A percentile compares a stretch with the other conserved stretches of the same genome.
Evolutionary conservation across 2,888 invertebrate species (phyloP).

Genomic region (Pocota personata): DNA sequence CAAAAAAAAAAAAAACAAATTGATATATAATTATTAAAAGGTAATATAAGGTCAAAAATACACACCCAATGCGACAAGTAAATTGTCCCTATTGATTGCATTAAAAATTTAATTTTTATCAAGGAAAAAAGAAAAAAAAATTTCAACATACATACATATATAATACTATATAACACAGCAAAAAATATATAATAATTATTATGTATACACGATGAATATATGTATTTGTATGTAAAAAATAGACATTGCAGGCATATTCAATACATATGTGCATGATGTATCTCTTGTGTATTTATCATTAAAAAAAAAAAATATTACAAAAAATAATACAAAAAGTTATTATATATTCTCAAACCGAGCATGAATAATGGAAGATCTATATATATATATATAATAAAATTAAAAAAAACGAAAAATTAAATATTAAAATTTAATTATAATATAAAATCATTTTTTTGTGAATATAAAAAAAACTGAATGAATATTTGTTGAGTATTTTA

Average conservation of each 20-base stretch:
- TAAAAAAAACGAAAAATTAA: constrained; percentile 49
- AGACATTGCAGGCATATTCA: constrained; percentile 51
- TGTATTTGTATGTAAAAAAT: constrained; percentile 70
- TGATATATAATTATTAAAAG: constrained; percentile 48
- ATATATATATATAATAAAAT: constrained; percentile 63
- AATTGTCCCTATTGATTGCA: constrained; percentile 63
- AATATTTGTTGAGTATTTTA: constrained; percentile 82
- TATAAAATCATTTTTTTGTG: constrained; percentile 58
- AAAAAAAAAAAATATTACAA: constrained; percentile 51
- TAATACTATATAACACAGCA: constrained; percentile 50
- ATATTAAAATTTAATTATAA: constrained; percentile 57
- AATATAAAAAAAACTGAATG: constrained; percentile 71
- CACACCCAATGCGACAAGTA: constrained; percentile 61
- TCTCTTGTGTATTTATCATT: constrained; percentile 70
- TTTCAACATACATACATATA: constrained; percentile 52
- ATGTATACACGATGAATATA: constrained; percentile 69
- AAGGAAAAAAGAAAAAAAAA: constrained; percentile 28
- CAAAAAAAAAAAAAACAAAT: constrained; percentile 26
- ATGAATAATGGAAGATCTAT: constrained; percentile 69
- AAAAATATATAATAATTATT: constrained; percentile 51
- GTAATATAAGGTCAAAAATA: constrained; percentile 44
- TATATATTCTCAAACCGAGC: constrained; percentile 68
- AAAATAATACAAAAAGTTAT: constrained; percentile 49
- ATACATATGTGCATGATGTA: constrained; percentile 67
- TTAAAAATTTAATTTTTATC: constrained; percentile 72